Conservation (phyloP, 2,888 invertebrate genomes). For the Gasteruption jaculator region DNA sequence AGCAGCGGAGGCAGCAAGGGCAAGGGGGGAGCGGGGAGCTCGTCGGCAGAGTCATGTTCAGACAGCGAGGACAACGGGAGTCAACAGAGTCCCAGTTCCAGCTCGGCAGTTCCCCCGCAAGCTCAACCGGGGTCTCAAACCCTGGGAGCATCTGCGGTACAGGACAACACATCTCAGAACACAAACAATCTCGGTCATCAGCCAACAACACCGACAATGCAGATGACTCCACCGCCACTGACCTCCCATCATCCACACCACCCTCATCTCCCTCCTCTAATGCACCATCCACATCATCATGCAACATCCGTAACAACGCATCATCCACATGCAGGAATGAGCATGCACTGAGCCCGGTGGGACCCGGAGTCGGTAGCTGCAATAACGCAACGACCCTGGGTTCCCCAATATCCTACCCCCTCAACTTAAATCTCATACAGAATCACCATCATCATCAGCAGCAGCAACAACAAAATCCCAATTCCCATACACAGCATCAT, state of each 20-base stretch:
- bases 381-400: conserved; percentile 50
- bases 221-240: conserved; percentile 55
- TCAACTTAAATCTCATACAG: conserved; percentile 47
- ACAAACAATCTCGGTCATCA: conserved; percentile 44
- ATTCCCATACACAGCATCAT: conserved; percentile 28
- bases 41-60: conserved; percentile 80
- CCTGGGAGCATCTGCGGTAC: conserved; percentile 47
- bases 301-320: conserved; percentile 47
- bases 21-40: conserved; percentile 53
- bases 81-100: conserved; percentile 52
- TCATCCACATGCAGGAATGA: conserved; percentile 53
- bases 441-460: conserved; percentile 39
- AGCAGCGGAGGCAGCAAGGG: conserved; percentile 67
- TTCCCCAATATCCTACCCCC: conserved; percentile 50
- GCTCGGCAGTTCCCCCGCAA: conserved; percentile 43
- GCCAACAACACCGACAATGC: conserved; percentile 56
- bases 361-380: conserved; percentile 56
- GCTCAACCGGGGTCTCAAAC: conserved; percentile 45
- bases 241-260: conserved; percentile 59
- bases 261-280: conserved; percentile 62
- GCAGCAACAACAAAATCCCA: conserved; percentile 33
- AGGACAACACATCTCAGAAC: conserved; percentile 43
- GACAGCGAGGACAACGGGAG: conserved; percentile 79
- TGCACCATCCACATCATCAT: conserved; percentile 54
- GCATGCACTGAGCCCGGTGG: conserved; percentile 78